Evolutionary conservation across 1,140 invertebrate genomes (phyloP), one percentile per base, ranked within the genome.

Genomic region (Rhizoglyphus robini): DNA sequence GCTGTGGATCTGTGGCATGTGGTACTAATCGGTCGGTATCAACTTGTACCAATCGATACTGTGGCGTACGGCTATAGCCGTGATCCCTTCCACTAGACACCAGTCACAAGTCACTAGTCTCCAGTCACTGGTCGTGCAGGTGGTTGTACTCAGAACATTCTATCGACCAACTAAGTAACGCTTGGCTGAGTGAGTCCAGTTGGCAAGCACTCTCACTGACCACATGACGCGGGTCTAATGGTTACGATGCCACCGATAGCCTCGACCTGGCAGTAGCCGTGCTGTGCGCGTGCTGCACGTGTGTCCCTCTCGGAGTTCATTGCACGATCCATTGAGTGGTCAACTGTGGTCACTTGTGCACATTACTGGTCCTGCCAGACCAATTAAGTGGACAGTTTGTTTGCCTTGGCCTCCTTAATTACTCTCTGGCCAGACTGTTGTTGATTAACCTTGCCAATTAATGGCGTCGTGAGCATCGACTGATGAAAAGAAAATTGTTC

Each of bases 211-310:
- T 46, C 41, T 46, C 51, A 54, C 51, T 54, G 51, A 54, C 51
- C 51, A 54, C 51, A 54, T 54, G 51, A 54, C 51, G 51, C 51
- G 23, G 15, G 15, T 46, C 41, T 46, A 54, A 8, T 54, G 23
- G 51, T 8, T 20, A 54, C 51, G 15, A 46, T n/a, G 41, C 23
- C 41, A 46, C 15, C 23, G 41, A 46, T 46, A 54, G 20, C 23
- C 36, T 41, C 18, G 36, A 41, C 18, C 36, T 15, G 20, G 23
- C 51, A 54, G 51, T 54, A 54, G 51, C 20, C 8, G 8, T 27
- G 5, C 5, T 11, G 15, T 54, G 51, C 51, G 51, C 51, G 51
- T 54, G 51, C 20, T 54, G 51, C 51, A 54, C 51, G 51, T 54
- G 51, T 54, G 51, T 23, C 51, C 23, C 23, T 32, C 23, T 54